Base-by-base conservation (phyloP, 2,113 vertebrate genomes). In the Dasyprocta punctata region DNA sequence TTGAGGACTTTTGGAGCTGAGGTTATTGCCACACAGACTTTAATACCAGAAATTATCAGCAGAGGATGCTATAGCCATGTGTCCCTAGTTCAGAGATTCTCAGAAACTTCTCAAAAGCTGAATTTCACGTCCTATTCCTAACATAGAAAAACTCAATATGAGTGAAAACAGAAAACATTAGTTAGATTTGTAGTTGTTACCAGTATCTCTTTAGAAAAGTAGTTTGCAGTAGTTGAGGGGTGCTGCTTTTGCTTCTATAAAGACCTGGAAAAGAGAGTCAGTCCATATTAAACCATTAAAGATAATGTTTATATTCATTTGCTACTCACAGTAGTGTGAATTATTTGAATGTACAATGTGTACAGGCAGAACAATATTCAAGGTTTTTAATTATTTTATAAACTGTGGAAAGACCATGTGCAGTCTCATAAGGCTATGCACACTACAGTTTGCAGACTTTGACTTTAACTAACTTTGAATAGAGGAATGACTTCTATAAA, bases 181-280 rank as follows among this genome's bases (percentile, higher is more conserved):
- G 58, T 38, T 87, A 26, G 20, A 38, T 28, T 63, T 94, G 16
- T 94, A 96, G 0, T 5, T 83, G 54, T 85, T 97, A 63, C 77
- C 95, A 96, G 28, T 52, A 89, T 93, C 92, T 97, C 0, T 1
- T 78, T 67, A 22, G 93, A 19, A 58, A 94, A 87, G 36, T 30
- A 26, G 86, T 86, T 84, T 49, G 84, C 87, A 82, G 63, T 96
- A 44, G 3, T 26, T 80, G 22, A 58, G 22, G n/a, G 69, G 38
- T 63, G 49, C 26, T 49, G 2, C 2, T 41, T 20, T 36, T 82
- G 44, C 33, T 92, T 75, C 91, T 96, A 81, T 83, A 81, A 95
- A 98, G 84, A 86, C 75, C 41, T 85, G 92, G 82, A 77, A 97
- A 67, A 96, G 89, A 97, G 93, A 95, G 92, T 86, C 92, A 87